phyloP scores from a whole-genome alignment of 1,140 invertebrate genomes.

The Drosophila grimshawi region DNA sequence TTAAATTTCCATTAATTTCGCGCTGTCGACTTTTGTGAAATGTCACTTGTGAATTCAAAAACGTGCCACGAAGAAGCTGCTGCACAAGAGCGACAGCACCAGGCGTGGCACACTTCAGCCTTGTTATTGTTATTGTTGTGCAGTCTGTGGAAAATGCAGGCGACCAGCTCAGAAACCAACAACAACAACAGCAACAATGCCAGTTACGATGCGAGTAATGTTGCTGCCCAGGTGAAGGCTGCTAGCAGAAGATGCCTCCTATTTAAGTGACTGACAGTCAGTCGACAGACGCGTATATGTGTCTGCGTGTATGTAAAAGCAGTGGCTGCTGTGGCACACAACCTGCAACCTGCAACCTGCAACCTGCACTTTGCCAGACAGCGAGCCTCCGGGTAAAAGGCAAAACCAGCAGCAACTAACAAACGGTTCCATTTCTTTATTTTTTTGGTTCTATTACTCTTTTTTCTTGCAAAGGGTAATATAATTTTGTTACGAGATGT shows the following conservation, averaged over 20 bases:
- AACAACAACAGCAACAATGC: conserved; percentile 13
- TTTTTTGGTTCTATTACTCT: neutral
- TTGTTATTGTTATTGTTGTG: conserved; percentile 20
- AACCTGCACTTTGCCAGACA: conserved; percentile 32
- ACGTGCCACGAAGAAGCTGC: conserved; percentile 28
- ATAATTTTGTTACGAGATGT: neutral
- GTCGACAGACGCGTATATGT: conserved; percentile 21
- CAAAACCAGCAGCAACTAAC: conserved; percentile 43
- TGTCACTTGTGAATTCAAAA: conserved; percentile 67
- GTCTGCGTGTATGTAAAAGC: conserved; percentile 9
- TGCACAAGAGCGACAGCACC: neutral
- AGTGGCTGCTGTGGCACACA: conserved; percentile 16
- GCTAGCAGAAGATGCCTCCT: conserved; percentile 10
- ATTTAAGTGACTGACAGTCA: conserved; percentile 42
- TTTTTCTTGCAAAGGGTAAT: neutral
- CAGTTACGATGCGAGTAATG: conserved; percentile 16
- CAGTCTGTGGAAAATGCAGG: conserved; percentile 24
- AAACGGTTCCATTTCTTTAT: conserved; percentile 8
- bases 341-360: conserved; percentile 27
- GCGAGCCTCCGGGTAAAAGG: conserved; percentile 15
- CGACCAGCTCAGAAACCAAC: conserved; percentile 13
- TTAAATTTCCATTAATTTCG: conserved; percentile 78
- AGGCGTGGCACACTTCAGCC: conserved; percentile 11
- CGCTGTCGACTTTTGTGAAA: conserved; percentile 74
- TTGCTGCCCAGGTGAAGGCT: conserved; percentile 15